A percentile compares a stretch with the other conserved stretches of the same genome.
Conservation (phyloP, 1,140 invertebrate species). For the Saxidomus purpurata region DNA sequence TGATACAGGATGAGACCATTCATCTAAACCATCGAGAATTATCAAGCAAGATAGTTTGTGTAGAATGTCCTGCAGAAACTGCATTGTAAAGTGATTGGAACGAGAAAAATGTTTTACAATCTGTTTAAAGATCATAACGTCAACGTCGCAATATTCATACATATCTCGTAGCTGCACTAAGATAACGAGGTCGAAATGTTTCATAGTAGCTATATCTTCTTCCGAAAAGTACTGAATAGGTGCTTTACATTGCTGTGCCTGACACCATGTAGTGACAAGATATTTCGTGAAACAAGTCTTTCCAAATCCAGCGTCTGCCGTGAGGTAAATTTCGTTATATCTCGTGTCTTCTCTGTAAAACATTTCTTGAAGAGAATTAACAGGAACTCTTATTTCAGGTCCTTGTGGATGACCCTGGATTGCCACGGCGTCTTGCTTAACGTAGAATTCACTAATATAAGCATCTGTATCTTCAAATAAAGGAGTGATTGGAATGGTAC, state of each 20-base stretch:
- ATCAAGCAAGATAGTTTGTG: not conserved
- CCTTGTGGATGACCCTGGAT: not conserved
- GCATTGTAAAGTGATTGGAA: not conserved
- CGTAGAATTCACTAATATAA: not conserved
- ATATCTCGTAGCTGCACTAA: not conserved
- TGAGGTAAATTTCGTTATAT: constrained; percentile 26
- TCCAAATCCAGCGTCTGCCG: constrained; percentile 33
- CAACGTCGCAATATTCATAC: not conserved
- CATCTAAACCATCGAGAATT: constrained; percentile 10
- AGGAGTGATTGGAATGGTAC: not conserved
- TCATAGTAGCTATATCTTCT: not conserved
- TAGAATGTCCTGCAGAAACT: not conserved
- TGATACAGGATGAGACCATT: constrained; percentile 12
- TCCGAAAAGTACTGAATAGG: not conserved
- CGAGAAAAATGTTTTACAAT: not conserved
- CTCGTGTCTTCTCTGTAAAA: not conserved
- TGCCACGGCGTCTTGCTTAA: not conserved
- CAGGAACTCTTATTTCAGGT: not conserved
- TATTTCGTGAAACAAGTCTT: constrained; percentile 15
- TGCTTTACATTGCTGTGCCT: not conserved
- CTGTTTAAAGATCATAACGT: not conserved
- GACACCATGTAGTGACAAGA: not conserved
- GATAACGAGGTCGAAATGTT: not conserved
- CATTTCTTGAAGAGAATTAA: not conserved
- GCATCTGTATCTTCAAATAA: not conserved